These are phyloP conservation scores for Suricata suricatta DNA, from an alignment of 2,113 vertebrate genomes.

Conservation along the genomic window DNA sequence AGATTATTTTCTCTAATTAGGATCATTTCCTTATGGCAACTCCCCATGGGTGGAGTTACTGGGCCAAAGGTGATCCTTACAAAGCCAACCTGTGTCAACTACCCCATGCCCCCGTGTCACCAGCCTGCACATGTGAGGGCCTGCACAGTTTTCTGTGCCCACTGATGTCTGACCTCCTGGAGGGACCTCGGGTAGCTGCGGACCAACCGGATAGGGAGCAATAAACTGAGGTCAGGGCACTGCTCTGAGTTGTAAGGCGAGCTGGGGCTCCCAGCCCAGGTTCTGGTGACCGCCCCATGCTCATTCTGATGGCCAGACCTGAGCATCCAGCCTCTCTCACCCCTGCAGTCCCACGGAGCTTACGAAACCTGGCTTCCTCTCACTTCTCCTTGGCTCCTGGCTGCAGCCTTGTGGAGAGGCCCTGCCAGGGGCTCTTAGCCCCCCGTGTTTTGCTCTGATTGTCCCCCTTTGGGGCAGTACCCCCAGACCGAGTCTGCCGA, in stretches of 20 bases:
- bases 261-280: background rate
- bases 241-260: accelerated
- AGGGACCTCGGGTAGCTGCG: background rate
- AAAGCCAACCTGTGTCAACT: background rate
- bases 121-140: accelerated
- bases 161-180: background rate
- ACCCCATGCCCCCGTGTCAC: accelerated
- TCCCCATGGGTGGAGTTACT: background rate
- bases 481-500: background rate
- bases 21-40: background rate
- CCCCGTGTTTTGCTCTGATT: background rate
- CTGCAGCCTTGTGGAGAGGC: background rate
- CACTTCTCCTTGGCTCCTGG: background rate
- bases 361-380: too few relatives aligned
- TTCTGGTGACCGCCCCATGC: background rate
- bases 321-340: background rate
- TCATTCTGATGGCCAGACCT: background rate
- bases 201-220: background rate
- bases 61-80: background rate
- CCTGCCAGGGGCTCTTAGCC: background rate
- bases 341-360: background rate
- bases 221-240: background rate
- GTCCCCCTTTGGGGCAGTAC: background rate
- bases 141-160: background rate
- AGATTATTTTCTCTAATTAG: background rate